A percentile compares a stretch with the other conserved stretches of the same genome.
phyloP scores from a whole-genome alignment of 2,113 vertebrate genomes.

The Paraplagusia blochii region DNA sequence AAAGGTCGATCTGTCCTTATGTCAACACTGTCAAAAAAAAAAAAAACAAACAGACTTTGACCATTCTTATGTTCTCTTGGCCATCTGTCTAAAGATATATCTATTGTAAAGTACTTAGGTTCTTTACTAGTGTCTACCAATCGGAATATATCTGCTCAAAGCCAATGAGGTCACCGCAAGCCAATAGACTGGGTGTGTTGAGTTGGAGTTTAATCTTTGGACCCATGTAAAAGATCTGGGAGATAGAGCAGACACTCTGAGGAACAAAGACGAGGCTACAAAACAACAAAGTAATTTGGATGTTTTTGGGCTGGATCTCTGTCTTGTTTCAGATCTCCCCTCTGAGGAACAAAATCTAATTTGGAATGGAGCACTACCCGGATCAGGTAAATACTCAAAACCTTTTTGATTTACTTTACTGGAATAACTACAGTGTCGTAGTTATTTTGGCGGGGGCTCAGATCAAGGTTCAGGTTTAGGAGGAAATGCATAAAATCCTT shows the following conservation, averaged over 20 bases:
- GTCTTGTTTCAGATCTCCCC: constrained; percentile 14
- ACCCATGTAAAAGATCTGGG: constrained; percentile 43
- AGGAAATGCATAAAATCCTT: constrained; percentile 2
- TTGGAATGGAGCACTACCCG: constrained; percentile 49
- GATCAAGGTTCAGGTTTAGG: constrained; percentile 32
- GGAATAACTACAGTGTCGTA: not conserved
- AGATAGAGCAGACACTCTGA: constrained; percentile 36
- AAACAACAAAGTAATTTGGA: constrained; percentile 6
- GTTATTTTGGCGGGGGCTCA: not conserved
- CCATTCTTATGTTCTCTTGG: constrained; percentile 33
- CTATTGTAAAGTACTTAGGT: constrained; percentile 8
- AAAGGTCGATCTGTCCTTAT: constrained; percentile 46
- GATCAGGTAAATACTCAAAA: constrained; percentile 54
- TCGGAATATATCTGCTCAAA: constrained; percentile 33
- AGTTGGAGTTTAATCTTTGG: constrained; percentile 76
- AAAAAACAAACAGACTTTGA: constrained; percentile 49
- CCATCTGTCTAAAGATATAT: constrained; percentile 25
- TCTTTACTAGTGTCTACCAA: constrained; percentile 27
- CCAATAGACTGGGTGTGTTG: constrained; percentile 57
- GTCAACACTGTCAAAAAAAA: constrained; percentile 46
- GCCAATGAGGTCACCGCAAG: constrained; percentile 48
- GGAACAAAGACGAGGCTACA: constrained; percentile 3
- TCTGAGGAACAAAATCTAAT: constrained; percentile 3
- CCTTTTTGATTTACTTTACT: too few relatives aligned
- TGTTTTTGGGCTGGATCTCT: constrained; percentile 29